Evolutionary conservation across 2,797 vertebrate genomes (phyloP), one percentile per base, ranked within the genome.

Genomic region (Centropyge bicolor): DNA sequence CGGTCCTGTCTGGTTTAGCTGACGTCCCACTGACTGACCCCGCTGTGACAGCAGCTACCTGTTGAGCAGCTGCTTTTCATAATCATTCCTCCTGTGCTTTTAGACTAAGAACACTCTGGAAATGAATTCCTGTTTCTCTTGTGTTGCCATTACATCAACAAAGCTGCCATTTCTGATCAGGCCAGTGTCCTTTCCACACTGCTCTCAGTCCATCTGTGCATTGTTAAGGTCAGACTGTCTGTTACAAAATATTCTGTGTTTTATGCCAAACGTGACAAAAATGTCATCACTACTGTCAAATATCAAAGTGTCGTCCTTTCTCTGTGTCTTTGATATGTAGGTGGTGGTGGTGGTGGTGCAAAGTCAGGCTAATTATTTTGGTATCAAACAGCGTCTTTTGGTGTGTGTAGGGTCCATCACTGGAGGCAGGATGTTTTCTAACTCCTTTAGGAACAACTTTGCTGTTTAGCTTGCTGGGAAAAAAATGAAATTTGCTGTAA

Each of bases 281-380:
- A 64, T 41, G 22, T 43, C 46, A 8, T 19, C 36, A 13, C 38
- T 24, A 10, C 54, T 70, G 57, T 65, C n/a, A 52, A 71, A 78
- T 35, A 6, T 8, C 24, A 14, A 16, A 36, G 13, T 17, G 49
- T 51, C 49, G 8, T 48, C 12, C 5, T 46, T 22, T 54, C 17
- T n/a, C 20, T 46, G 48, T 56, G 19, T 40, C 13, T 68, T 19
- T 35, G 60, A 14, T 3, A n/a, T 27, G 24, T 9, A 52, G 71
- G 45, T 38, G 45, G 59, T 51, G n/a, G n/a, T 76, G 13, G 19
- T 60, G 7, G 41, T 19, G 27, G 9, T 63, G 52, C 16, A n/a
- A 20, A 55, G 49, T 45, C 61, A 38, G 6, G 4, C 41, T 35
- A 35, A 43, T 68, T 52, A 19, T 52, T 24, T 17, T 35, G 17